Evolutionary conservation across 2,113 vertebrate genomes (phyloP).

Genomic region (Uropsilus gracilis): DNA sequence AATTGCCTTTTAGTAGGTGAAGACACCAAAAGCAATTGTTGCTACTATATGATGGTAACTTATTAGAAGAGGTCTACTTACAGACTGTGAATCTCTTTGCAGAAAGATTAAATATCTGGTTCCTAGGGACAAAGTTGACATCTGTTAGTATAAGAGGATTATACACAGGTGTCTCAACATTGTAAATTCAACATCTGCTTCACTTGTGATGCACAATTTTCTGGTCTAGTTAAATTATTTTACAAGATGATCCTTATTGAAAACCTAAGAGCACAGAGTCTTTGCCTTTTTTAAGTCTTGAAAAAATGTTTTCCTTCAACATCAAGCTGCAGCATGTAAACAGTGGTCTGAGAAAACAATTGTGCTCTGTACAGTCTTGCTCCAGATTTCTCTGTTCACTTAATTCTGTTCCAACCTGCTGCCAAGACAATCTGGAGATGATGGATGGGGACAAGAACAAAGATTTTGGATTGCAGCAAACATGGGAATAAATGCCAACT

Average conservation of each 20-base stretch:
- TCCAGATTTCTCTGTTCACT: neutral
- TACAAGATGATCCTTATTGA: constrained; percentile 9
- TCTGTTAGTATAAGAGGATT: neutral
- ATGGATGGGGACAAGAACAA: neutral
- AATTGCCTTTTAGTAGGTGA: neutral
- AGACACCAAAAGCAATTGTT: neutral
- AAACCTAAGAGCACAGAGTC: neutral
- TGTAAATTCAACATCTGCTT: constrained; percentile 49
- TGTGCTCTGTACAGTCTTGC: neutral
- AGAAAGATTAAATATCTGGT: constrained; percentile 14
- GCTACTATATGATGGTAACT: neutral
- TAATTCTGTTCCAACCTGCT: neutral
- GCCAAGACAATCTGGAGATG: neutral
- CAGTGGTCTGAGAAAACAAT: neutral
- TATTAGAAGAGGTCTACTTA: neutral
- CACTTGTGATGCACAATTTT: neutral
- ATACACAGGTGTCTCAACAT: constrained; percentile 1
- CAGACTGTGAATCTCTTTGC: neutral
- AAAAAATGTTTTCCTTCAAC: neutral
- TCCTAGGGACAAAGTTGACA: constrained; percentile 7
- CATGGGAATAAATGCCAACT: neutral
- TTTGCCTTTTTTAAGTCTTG: neutral
- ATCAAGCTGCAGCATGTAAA: neutral
- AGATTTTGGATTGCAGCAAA: neutral
- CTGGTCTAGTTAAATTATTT: constrained; percentile 27